Evolutionary conservation across 2,113 vertebrate species (phyloP), one percentile per base, ranked within the genome.

Genomic region (Anarhynchus alexandrinus): DNA sequence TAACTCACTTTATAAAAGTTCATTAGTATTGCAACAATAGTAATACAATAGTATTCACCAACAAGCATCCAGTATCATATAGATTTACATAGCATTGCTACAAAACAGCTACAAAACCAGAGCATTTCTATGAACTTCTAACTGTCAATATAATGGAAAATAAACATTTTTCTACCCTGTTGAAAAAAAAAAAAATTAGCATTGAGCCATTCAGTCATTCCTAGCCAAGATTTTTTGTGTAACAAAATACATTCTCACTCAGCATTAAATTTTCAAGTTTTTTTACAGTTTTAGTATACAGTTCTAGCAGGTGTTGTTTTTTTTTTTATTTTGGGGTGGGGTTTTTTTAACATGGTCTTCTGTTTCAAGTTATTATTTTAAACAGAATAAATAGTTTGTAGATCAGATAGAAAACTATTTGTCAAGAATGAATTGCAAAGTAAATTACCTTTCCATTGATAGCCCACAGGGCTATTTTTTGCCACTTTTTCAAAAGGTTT

Each of bases 1-100:
- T 45, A 92, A 92, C 10, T 51, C n/a, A 88, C 86, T 94, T 95
- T 92, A 94, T 93, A 92, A 90, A 95, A 97, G 58, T 84, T 94
- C 70, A 49, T 70, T 79, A 45, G 27, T 52, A 90, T 88, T 65
- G 65, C 58, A 84, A 84, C 51, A 86, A 54, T 8, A 71, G 61
- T 43, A 93, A 95, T 85, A 87, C 51, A 90, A 81, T 2, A 88
- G 65, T 78, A 88, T 93, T 91, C 72, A 77, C 64, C 42, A 95
- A 65, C 9, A 86, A 81, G 59, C 82, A 81, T 27, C 57, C 79
- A 54, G 21, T 11, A 79, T 65, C 34, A 42, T 65, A 47, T 1
- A 89, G 43, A 76, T 91, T 95, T 82, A 94, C 49, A 87, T 0
- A 27, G 69, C 64, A 78, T 15, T 94, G 43, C 51, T 80, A 94